Conservation (phyloP, 2,797 vertebrate genomes). For the Melanogrammus aeglefinus region DNA sequence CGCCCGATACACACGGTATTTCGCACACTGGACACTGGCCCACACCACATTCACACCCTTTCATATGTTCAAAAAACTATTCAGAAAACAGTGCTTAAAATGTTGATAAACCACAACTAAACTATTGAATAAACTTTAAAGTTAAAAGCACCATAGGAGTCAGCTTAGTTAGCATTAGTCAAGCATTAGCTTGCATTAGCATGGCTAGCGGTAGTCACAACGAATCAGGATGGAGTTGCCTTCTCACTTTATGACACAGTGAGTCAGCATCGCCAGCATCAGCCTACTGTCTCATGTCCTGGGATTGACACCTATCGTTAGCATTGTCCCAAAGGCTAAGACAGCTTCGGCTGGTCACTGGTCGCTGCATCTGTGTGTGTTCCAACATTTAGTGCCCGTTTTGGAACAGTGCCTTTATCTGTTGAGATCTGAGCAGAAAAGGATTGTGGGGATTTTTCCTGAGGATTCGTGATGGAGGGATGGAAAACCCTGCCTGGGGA, state of each 20-base stretch:
- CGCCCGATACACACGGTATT: too few species aligned
- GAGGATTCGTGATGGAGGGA: background rate
- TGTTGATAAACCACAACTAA: background rate
- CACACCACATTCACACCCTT: background rate
- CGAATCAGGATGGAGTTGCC: background rate
- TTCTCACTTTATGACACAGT: background rate
- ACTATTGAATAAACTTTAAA: background rate
- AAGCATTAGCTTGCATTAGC: background rate
- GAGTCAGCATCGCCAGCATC: background rate
- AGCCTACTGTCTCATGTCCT: background rate
- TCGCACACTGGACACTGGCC: background rate
- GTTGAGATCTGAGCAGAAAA: background rate
- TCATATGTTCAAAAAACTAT: background rate
- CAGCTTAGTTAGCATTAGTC: background rate
- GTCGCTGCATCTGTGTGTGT: background rate
- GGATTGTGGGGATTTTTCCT: background rate
- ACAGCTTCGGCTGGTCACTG: background rate
- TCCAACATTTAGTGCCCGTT: background rate
- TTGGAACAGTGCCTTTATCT: background rate
- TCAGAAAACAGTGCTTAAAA: background rate
- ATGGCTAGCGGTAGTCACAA: background rate
- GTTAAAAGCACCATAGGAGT: constrained; percentile 1
- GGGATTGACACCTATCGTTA: background rate
- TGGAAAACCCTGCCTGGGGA: background rate
- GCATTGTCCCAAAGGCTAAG: background rate